These are phyloP conservation scores for Antennarius striatus DNA, from an alignment of 2,113 vertebrate genomes.

Conservation along the genomic window DNA sequence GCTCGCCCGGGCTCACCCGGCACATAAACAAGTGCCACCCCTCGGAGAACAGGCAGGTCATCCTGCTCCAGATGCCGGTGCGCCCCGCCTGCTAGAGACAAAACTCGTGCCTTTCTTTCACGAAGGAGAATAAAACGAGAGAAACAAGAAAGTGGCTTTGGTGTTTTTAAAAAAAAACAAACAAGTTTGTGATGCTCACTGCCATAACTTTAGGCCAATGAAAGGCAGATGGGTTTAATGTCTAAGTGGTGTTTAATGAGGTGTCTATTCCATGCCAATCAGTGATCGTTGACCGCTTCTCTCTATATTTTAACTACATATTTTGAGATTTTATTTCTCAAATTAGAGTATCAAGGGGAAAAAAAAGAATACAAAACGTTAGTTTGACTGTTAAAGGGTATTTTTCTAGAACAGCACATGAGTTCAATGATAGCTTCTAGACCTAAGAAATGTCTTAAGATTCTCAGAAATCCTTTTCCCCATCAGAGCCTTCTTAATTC, in stretches of 20 bases:
- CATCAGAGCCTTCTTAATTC: conserved; percentile 67
- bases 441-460: conserved; percentile 85
- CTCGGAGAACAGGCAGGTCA: conserved; percentile 97
- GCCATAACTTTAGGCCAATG: conserved; percentile 71
- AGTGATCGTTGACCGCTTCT: conserved; percentile 78
- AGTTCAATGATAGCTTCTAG: conserved; percentile 85
- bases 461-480: conserved; percentile 72
- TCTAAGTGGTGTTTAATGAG: conserved; percentile 70
- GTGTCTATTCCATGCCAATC: conserved; percentile 78
- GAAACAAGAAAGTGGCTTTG: conserved; percentile 40
- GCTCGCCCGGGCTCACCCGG: conserved; percentile 96
- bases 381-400: conserved; percentile 85
- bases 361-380: conserved; percentile 75
- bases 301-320: conserved; percentile 74
- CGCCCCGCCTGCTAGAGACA: conserved; percentile 91
- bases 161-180: conserved; percentile 19
- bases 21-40: conserved; percentile 99
- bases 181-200: conserved; percentile 62
- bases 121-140: conserved; percentile 9
- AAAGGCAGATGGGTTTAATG: conserved; percentile 69
- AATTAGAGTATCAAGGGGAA: conserved; percentile 72
- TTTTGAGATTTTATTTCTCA: conserved; percentile 74
- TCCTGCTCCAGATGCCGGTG: conserved; percentile 97
- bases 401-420: conserved; percentile 84
- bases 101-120: conserved; percentile 71